Conservation (phyloP, 2,113 vertebrate species). For the Leptosomus discolor region DNA sequence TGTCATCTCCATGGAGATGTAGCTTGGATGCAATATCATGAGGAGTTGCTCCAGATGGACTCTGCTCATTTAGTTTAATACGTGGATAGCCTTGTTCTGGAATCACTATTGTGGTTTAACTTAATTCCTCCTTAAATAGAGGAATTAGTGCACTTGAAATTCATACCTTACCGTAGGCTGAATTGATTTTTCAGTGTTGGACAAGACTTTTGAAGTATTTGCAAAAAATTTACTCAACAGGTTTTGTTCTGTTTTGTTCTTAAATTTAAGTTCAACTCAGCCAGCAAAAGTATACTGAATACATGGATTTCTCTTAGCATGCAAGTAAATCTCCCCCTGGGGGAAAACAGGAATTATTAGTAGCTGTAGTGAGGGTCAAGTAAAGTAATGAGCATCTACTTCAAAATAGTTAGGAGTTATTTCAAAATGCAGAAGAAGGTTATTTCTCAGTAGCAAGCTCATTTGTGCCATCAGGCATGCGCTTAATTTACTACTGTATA, state of each 20-base stretch:
- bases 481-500: not conserved
- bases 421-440: not conserved
- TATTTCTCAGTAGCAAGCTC: not conserved
- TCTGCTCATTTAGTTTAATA: not conserved
- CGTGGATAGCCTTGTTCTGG: not conserved
- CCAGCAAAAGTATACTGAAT: not conserved
- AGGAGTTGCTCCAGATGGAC: not conserved
- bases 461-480: not conserved
- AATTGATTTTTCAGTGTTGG: not conserved
- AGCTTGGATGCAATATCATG: not conserved
- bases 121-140: not conserved
- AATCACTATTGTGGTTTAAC: not conserved
- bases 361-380: not conserved
- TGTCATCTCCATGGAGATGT: not conserved
- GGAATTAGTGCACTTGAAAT: not conserved
- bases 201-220: not conserved
- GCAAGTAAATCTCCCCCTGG: not conserved
- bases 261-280: not conserved
- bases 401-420: not conserved
- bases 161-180: not conserved
- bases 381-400: not conserved
- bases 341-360: not conserved
- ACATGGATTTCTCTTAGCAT: not conserved
- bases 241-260: not conserved
- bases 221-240: not conserved